Evolutionary conservation across 2,797 vertebrate species (phyloP).

Genomic region (Onychomys torridus): DNA sequence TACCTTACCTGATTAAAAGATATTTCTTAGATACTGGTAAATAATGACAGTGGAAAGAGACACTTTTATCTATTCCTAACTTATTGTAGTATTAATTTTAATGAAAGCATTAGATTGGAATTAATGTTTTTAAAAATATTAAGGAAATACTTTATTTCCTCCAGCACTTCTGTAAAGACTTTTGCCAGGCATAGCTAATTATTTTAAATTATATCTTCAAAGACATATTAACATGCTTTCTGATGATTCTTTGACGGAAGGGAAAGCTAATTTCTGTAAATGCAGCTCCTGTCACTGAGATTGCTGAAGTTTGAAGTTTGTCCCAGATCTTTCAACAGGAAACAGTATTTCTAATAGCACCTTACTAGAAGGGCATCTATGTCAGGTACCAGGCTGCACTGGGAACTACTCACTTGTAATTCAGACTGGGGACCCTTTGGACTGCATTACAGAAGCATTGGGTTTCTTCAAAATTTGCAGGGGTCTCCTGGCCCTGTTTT

Average conservation of each 20-base stretch:
- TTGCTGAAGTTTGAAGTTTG: not conserved
- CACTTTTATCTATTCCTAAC: not conserved
- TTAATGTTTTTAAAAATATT: not conserved
- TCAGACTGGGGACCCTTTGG: not conserved
- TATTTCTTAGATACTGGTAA: not conserved
- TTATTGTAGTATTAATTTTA: slow-evolving; percentile 29
- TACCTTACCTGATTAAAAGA: not conserved
- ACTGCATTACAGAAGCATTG: not conserved
- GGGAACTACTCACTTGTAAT: not conserved
- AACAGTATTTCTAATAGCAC: not conserved
- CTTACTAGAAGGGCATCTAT: not conserved
- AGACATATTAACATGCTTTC: not conserved
- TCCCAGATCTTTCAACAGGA: not conserved
- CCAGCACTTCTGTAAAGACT: not conserved
- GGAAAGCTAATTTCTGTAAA: not conserved
- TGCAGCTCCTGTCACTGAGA: not conserved
- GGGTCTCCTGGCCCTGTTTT: not conserved
- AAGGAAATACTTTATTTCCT: not conserved
- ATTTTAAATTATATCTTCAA: slow-evolving; percentile 26
- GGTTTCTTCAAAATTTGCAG: not conserved
- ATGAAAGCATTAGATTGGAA: slow-evolving; percentile 21
- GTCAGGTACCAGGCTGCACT: not conserved
- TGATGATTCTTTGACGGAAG: not conserved
- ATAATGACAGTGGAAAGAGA: not conserved
- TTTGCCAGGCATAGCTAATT: not conserved